Evolutionary conservation across 2,113 vertebrate genomes (phyloP).

Genomic region (Petromus typicus): DNA sequence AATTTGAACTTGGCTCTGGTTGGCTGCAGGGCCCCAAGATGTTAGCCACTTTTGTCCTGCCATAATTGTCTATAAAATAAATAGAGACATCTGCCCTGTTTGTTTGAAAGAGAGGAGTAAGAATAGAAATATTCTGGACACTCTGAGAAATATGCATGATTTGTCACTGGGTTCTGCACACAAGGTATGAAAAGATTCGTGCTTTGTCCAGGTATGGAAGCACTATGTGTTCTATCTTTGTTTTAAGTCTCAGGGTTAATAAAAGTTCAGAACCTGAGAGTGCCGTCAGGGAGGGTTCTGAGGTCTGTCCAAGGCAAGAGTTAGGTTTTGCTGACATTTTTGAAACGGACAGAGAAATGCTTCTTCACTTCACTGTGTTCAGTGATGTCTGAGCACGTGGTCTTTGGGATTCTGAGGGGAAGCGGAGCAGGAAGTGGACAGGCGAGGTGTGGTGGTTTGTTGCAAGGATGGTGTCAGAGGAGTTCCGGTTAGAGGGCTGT

Average conservation of each 20-base stretch:
- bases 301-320: background rate
- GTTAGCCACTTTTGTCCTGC: background rate
- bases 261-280: background rate
- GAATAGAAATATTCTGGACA: background rate
- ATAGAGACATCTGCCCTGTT: background rate
- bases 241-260: no score
- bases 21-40: background rate
- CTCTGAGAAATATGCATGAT: background rate
- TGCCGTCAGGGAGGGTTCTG: background rate
- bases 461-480: background rate
- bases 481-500: background rate
- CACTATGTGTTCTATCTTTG: fast-evolving
- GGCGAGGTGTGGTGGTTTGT: background rate
- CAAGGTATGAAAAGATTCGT: background rate
- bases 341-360: background rate
- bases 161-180: background rate
- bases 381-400: fast-evolving
- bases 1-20: background rate
- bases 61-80: background rate
- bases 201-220: no score
- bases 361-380: no score
- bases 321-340: background rate
- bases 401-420: background rate
- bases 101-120: background rate
- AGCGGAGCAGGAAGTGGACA: background rate